These are phyloP conservation scores for Corbicula japonica DNA, from an alignment of 2,888 invertebrate species.

Conservation along the genomic window DNA sequence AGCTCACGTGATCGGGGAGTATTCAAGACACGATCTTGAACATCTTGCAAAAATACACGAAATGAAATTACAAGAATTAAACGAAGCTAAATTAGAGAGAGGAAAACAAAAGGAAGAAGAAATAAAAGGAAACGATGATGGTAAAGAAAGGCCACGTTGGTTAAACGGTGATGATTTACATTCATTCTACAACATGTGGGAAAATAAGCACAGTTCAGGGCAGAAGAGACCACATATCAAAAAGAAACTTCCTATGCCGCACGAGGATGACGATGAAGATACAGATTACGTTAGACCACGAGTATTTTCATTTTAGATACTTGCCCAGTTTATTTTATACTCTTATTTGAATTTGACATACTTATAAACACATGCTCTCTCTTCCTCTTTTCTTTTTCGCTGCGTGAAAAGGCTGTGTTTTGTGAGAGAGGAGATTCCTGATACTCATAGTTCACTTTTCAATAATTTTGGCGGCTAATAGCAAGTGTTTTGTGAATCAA, in stretches of 20 bases:
- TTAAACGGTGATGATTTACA: constrained; percentile 22
- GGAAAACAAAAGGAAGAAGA: background rate
- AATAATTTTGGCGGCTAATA: no score
- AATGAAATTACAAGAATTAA: constrained; percentile 7
- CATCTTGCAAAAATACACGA: constrained; percentile 20
- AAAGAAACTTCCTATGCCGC: background rate
- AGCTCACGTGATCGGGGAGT: constrained; percentile 18
- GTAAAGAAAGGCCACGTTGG: background rate
- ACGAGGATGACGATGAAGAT: background rate
- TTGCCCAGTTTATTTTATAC: no score
- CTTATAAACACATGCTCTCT: no score
- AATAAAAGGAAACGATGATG: background rate
- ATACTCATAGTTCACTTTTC: no score
- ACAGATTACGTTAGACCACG: background rate
- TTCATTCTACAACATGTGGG: constrained; percentile 21
- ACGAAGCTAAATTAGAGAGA: background rate
- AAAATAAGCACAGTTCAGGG: background rate
- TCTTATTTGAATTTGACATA: no score
- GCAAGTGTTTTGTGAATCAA: no score
- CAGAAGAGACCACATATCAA: background rate
- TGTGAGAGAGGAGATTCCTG: no score
- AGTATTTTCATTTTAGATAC: constrained; percentile 1
- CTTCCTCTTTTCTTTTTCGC: no score
- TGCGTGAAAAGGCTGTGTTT: no score
- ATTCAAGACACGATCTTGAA: constrained; percentile 22